Conservation (phyloP, 2,888 invertebrate species). For the Myopa testacea region DNA sequence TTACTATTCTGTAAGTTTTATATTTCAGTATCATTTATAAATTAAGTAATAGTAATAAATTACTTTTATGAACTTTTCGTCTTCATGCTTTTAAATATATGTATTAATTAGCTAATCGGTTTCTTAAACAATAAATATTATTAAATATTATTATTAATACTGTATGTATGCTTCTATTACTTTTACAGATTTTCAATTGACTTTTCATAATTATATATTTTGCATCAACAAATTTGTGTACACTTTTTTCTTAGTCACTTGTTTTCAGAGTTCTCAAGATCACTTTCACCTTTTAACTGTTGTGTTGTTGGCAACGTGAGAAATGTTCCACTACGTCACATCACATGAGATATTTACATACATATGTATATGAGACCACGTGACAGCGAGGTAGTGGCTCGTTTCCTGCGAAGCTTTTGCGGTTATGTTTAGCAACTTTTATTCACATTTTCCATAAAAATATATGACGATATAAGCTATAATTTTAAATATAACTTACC, state of each 20-base stretch:
- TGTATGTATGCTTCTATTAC: too few relatives aligned
- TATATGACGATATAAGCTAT: too few relatives aligned
- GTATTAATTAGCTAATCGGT: neutral
- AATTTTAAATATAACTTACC: too few relatives aligned
- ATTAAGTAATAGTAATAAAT: neutral
- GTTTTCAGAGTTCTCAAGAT: neutral
- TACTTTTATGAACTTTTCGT: neutral
- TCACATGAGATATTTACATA: slow-evolving; percentile 49
- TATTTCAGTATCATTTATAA: neutral
- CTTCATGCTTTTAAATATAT: neutral
- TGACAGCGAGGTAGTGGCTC: too few relatives aligned
- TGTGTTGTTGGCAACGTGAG: slow-evolving; percentile 46
- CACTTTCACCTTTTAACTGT: slow-evolving; percentile 1
- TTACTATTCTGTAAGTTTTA: neutral
- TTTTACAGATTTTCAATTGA: too few relatives aligned
- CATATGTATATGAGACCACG: too few relatives aligned
- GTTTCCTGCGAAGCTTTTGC: too few relatives aligned
- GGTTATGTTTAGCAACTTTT: too few relatives aligned
- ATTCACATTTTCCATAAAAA: too few relatives aligned
- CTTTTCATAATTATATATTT: too few relatives aligned
- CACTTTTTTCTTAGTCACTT: too few relatives aligned
- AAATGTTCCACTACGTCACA: slow-evolving; percentile 56
- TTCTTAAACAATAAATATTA: neutral
- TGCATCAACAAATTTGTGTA: too few relatives aligned
- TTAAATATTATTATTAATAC: neutral